These are phyloP conservation scores for Vultur gryphus DNA, from an alignment of 2,797 vertebrate genomes.

Conservation along the genomic window DNA sequence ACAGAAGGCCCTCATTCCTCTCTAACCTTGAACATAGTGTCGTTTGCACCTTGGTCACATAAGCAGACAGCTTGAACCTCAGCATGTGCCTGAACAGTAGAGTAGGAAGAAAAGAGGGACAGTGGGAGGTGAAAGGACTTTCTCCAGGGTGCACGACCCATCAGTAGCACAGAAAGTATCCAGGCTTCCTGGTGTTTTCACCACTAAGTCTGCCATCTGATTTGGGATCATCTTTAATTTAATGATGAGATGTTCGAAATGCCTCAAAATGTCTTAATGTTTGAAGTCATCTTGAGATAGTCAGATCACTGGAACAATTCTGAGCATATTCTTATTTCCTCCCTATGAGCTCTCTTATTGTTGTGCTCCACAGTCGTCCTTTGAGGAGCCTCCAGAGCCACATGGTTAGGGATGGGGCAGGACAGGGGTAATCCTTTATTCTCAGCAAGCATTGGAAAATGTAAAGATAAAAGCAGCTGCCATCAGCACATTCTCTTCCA, in stretches of 20 bases:
- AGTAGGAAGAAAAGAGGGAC: neutral
- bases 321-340: neutral
- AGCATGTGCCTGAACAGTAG: neutral
- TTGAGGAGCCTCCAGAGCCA: neutral
- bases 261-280: neutral
- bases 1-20: neutral
- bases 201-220: neutral
- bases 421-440: neutral
- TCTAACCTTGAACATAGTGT: neutral
- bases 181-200: neutral
- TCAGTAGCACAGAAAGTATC: neutral
- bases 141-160: rapidly evolving
- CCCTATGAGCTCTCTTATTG: neutral
- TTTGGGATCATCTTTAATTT: neutral
- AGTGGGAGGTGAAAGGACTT: neutral
- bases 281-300: neutral
- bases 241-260: neutral
- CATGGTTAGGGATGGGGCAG: neutral
- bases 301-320: neutral
- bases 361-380: neutral
- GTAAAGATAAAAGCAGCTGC: neutral
- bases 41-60: neutral
- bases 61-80: neutral
- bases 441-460: neutral
- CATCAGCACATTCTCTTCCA: neutral